Conservation (phyloP, 1,140 invertebrate genomes). For the Chionoecetes opilio region DNA sequence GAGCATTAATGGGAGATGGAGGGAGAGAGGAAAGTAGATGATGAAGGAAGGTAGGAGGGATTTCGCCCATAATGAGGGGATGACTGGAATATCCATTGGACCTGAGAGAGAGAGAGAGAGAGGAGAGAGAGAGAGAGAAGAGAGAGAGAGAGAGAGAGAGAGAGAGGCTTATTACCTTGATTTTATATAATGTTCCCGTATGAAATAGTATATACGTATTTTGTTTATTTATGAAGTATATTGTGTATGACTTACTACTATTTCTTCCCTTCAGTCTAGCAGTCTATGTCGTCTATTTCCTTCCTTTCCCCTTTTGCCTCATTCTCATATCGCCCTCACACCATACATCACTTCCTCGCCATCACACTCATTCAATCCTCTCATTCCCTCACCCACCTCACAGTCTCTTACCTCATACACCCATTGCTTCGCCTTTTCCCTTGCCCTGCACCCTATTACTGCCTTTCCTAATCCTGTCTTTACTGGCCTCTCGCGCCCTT, state of each 20-base stretch:
- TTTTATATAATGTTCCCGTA: background rate
- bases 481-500: background rate
- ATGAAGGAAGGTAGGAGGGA: background rate
- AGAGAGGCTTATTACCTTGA: background rate
- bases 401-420: no score
- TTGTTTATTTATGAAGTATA: no score
- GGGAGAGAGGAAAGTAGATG: constrained; percentile 16
- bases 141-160: constrained; percentile 27
- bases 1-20: constrained; percentile 4
- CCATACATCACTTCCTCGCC: background rate
- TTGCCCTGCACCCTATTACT: background rate
- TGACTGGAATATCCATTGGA: constrained; percentile 4
- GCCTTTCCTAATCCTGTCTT: background rate
- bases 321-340: background rate
- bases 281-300: background rate
- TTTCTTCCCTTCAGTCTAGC: background rate
- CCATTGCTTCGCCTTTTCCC: no score
- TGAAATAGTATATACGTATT: background rate
- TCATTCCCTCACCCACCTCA: background rate
- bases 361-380: background rate
- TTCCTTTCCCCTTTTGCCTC: background rate
- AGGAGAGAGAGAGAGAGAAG: constrained; percentile 3
- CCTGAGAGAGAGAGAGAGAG: constrained; percentile 14
- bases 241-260: background rate
- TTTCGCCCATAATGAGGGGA: background rate